Evolutionary conservation across 92 coral and sea anemone species (phyloP).

Genomic region (Heliopora coerulea): DNA sequence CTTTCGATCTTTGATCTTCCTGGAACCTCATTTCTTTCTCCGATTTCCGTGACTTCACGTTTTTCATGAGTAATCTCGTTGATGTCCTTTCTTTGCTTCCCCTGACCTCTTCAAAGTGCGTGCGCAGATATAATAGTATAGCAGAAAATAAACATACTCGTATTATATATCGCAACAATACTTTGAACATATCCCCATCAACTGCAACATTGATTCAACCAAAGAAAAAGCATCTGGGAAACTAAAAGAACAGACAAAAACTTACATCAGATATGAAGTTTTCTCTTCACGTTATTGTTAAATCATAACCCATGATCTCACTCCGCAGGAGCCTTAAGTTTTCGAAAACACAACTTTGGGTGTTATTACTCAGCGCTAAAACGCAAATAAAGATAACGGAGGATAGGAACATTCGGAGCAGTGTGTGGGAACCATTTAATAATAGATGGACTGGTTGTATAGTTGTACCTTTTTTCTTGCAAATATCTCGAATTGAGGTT

Average conservation of each 20-base stretch:
- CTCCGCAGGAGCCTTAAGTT: too few relatives aligned
- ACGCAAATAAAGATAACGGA: too few relatives aligned
- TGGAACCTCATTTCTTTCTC: neutral
- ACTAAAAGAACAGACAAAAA: conserved; percentile 10
- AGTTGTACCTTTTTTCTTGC: too few relatives aligned
- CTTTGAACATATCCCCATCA: conserved; percentile 41
- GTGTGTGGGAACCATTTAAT: too few relatives aligned
- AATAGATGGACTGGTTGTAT: too few relatives aligned
- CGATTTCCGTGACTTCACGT: neutral
- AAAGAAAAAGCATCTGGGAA: conserved; percentile 11
- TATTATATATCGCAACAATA: conserved; percentile 21
- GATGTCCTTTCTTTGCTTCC: neutral
- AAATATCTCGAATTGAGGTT: too few relatives aligned
- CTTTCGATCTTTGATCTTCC: neutral
- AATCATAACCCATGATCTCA: too few relatives aligned
- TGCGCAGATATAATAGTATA: neutral
- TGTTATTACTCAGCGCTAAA: too few relatives aligned
- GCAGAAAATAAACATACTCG: conserved; percentile 1
- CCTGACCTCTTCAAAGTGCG: neutral
- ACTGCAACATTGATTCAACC: conserved; percentile 28
- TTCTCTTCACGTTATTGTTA: too few relatives aligned
- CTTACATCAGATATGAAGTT: too few relatives aligned
- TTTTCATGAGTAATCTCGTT: neutral
- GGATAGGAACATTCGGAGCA: too few relatives aligned
- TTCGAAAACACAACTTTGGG: too few relatives aligned